Percentiles rank a stretch among this genome's conserved stretches.
phyloP scores from a whole-genome alignment of 2,797 vertebrate genomes.

The Alectoris magna region DNA sequence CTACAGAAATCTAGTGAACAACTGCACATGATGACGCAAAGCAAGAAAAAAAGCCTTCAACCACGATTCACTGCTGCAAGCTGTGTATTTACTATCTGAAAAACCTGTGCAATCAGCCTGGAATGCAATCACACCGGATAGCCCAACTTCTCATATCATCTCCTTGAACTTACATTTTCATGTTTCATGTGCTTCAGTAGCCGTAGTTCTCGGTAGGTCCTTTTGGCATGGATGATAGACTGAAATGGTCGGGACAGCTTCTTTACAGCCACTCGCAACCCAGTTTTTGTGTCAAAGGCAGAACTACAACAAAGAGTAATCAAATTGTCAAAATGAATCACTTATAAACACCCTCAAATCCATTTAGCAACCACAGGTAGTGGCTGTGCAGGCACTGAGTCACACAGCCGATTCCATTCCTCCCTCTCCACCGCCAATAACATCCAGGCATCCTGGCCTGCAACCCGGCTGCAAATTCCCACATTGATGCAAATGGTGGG shows the following conservation, averaged over 20 bases:
- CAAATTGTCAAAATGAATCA: background rate
- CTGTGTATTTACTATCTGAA: background rate
- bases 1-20: background rate
- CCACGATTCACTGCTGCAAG: background rate
- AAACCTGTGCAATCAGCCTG: accelerated
- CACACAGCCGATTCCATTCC: background rate
- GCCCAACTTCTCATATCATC: background rate
- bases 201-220: conserved; percentile 95
- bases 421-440: background rate
- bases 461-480: accelerated
- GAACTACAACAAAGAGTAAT: conserved; percentile 80
- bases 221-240: conserved; percentile 98
- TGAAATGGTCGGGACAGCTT: conserved; percentile 98
- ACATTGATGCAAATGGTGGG: background rate
- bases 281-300: conserved; percentile 86
- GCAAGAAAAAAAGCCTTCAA: background rate
- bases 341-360: background rate
- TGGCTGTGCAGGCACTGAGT: background rate
- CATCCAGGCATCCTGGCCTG: background rate
- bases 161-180: conserved; percentile 90
- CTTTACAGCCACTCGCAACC: conserved; percentile 93
- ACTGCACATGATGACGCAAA: background rate
- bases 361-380: background rate
- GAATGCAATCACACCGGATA: background rate
- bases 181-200: conserved; percentile 99